Evolutionary conservation across 1,140 invertebrate species (phyloP).

Genomic region (Calephelis nemesis): DNA sequence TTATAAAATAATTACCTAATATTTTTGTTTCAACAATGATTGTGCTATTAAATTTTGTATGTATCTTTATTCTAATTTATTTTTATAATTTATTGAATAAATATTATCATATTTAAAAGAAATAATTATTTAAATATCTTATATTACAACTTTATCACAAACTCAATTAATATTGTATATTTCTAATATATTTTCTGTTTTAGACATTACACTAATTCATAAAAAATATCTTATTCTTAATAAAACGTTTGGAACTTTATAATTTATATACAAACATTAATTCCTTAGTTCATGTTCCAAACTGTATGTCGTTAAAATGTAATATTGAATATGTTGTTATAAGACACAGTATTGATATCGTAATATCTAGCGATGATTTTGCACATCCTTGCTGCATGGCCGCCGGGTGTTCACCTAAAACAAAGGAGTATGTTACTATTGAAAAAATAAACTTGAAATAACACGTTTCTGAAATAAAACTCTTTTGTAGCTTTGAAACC

Average conservation of each 20-base stretch:
- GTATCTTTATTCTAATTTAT: too few species aligned
- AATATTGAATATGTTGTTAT: constrained; percentile 38
- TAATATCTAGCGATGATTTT: constrained; percentile 55
- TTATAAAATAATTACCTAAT: too few species aligned
- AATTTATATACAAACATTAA: constrained; percentile 6
- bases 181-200: background rate
- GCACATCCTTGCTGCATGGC: constrained; percentile 69
- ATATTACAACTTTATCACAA: constrained; percentile 2
- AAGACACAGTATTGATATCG: constrained; percentile 46
- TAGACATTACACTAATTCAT: background rate
- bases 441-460: background rate
- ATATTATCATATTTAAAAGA: background rate
- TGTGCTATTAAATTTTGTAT: too few species aligned
- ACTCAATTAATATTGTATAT: background rate
- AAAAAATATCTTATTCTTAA: background rate
- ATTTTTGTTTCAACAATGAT: too few species aligned
- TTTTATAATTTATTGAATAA: background rate
- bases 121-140: background rate
- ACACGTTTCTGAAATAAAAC: background rate
- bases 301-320: constrained; percentile 41
- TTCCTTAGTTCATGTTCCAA: constrained; percentile 45
- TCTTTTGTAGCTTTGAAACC: too few species aligned
- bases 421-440: constrained; percentile 22
- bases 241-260: background rate
- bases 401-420: constrained; percentile 68